Evolutionary conservation across 2,113 vertebrate species (phyloP).

Genomic region (Anser cygnoides): DNA sequence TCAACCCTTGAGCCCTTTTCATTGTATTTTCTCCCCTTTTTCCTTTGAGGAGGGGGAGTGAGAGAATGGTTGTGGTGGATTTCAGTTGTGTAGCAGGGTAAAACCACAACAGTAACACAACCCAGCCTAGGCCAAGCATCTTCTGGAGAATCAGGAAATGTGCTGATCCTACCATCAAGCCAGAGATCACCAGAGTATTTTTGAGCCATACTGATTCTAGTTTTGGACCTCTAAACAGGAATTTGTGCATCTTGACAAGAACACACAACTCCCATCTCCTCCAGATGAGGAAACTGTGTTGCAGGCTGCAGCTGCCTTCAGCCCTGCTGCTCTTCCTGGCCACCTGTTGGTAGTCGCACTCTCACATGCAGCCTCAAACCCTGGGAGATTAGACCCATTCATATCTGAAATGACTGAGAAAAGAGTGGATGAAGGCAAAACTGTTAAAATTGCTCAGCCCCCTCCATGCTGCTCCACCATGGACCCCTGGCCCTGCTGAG

Average conservation of each 20-base stretch:
- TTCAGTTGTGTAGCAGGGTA: no score
- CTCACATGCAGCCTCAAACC: neutral
- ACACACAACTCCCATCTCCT: neutral
- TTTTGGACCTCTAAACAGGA: neutral
- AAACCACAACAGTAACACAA: neutral
- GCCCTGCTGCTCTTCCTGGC: neutral
- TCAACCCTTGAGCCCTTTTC: no score
- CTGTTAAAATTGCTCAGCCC: slow-evolving; percentile 45
- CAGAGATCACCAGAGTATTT: neutral
- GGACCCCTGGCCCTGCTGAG: neutral
- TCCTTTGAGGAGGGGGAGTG: no score
- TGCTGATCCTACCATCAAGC: neutral
- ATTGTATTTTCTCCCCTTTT: no score
- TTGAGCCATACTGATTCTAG: neutral
- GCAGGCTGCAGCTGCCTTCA: slow-evolving; percentile 29
- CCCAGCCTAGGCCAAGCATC: neutral
- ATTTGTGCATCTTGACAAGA: neutral
- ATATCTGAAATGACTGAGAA: slow-evolving; percentile 54
- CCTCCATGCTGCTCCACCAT: neutral
- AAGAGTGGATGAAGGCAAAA: neutral
- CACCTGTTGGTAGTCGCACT: slow-evolving; percentile 46
- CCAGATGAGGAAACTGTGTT: neutral
- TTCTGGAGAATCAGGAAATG: neutral
- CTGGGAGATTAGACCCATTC: slow-evolving; percentile 46
- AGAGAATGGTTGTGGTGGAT: no score